Evolutionary conservation across 2,113 vertebrate species (phyloP).

Genomic region (Cyrtonyx montezumae): DNA sequence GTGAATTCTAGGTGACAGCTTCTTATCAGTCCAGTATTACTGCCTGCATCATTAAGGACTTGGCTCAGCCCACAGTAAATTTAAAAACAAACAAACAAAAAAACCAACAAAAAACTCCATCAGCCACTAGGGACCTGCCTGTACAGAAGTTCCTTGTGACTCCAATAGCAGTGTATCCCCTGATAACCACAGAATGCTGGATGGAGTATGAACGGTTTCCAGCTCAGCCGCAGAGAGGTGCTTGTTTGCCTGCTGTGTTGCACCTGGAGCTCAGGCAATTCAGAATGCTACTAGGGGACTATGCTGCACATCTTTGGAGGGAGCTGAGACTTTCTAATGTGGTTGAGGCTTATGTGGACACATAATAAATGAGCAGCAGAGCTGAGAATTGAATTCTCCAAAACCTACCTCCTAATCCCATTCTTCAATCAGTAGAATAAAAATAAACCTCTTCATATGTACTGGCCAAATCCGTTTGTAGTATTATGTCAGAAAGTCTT

Average conservation of each 20-base stretch:
- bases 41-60: not conserved
- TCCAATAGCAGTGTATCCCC: not conserved
- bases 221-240: not conserved
- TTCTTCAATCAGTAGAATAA: not conserved
- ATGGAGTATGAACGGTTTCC: not conserved
- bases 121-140: not conserved
- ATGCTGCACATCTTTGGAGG: not conserved
- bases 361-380: not conserved
- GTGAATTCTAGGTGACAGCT: slow-evolving; percentile 46
- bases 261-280: rapidly evolving
- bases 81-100: slow-evolving; percentile 25
- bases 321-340: rapidly evolving
- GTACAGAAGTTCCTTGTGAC: slow-evolving; percentile 18
- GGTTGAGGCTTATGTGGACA: not conserved
- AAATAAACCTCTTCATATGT: not conserved
- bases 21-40: slow-evolving; percentile 37
- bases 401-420: not conserved
- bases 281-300: not conserved
- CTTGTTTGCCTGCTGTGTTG: not conserved
- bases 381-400: not conserved
- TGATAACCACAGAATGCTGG: not conserved
- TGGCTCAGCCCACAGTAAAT: slow-evolving; percentile 29
- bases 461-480: not conserved
- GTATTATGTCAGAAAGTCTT: slow-evolving; percentile 26
- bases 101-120: slow-evolving; percentile 10